Base-by-base conservation (phyloP, 2,888 invertebrate species). In the Terebella lapidaria region DNA sequence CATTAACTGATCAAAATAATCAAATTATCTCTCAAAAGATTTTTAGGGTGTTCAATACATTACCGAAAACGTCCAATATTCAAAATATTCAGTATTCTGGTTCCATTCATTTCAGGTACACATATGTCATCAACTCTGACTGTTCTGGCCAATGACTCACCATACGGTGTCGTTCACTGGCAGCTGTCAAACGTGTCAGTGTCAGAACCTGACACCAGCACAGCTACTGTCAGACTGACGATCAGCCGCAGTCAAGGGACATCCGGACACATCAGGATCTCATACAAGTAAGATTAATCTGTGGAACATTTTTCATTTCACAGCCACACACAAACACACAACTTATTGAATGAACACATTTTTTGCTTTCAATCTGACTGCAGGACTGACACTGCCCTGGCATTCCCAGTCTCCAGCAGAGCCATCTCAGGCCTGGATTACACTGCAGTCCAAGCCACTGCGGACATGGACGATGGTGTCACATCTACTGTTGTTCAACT, bases 81-180 rank as follows among this genome's bases (percentile, higher is more conserved):
- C n/a, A n/a, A n/a, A n/a, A n/a, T n/a, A n/a, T n/a, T n/a, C n/a
- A n/a, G n/a, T n/a, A n/a, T n/a, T n/a, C n/a, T n/a, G n/a, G n/a
- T n/a, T n/a, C n/a, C n/a, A n/a, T n/a, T n/a, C n/a, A n/a, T n/a
- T n/a, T n/a, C n/a, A n/a, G n/a, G n/a, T n/a, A n/a, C n/a, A n/a
- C n/a, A n/a, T n/a, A n/a, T n/a, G n/a, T n/a, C n/a, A n/a, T n/a
- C n/a, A n/a, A n/a, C 59, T 51, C 49, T 78, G 55, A 72, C 70
- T 2, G 76, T 78, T 3, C 64, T 73, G 56, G 77, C 78, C 28
- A 78, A 75, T 65, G 78, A 78, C 63, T 77, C 76, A 0, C 77
- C 77, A 1, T 71, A 75, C 65, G 78, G 78, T 5, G 76, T 77
- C 22, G 71, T 78, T 22, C 64, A 70, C 15, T 78, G 78, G 78